These are phyloP conservation scores for Alcis repandata DNA, from an alignment of 2,888 invertebrate species.

Conservation along the genomic window DNA sequence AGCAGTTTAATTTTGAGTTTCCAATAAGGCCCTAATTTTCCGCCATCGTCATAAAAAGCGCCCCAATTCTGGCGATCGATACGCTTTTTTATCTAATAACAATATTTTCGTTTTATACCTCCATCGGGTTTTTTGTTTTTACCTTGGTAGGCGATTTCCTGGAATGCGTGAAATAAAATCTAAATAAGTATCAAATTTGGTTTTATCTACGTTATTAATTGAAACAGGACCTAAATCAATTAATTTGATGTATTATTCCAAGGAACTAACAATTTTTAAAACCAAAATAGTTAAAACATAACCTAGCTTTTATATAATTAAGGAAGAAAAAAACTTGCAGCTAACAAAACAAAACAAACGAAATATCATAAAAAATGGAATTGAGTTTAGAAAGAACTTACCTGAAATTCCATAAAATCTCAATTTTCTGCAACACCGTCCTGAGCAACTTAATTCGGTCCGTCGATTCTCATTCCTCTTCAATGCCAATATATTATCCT, in stretches of 20 bases:
- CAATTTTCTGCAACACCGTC: background rate
- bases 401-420: background rate
- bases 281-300: no score
- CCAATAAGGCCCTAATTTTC: slow-evolving; percentile 21
- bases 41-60: slow-evolving; percentile 16
- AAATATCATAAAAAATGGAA: no score
- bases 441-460: background rate
- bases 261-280: no score
- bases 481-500: slow-evolving; percentile 25
- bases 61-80: slow-evolving; percentile 8
- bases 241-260: no score
- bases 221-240: no score
- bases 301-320: no score
- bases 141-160: background rate
- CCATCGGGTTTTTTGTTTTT: slow-evolving; percentile 2
- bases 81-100: slow-evolving; percentile 12
- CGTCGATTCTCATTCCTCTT: background rate
- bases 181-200: background rate
- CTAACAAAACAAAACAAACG: no score
- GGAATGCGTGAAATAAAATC: background rate
- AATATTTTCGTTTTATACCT: slow-evolving; percentile 6
- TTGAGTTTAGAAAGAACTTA: no score
- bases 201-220: no score
- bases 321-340: no score
- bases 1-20: slow-evolving; percentile 30